Evolutionary conservation across 2,888 invertebrate genomes (phyloP).

Genomic region (Apotomis capreana): DNA sequence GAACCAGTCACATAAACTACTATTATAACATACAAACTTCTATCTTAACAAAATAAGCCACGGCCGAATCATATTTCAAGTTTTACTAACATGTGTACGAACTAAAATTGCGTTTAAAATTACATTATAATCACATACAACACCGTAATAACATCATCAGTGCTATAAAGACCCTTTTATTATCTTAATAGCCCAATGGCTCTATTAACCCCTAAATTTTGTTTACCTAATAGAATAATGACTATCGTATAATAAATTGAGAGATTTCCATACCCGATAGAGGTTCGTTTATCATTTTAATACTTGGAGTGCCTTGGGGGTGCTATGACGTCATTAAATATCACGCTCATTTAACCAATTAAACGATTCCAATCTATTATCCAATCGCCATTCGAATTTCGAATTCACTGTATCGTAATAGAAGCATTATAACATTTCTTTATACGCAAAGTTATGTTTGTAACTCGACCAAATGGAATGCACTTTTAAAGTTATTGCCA

Average conservation of each 20-base stretch:
- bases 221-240: slow-evolving; percentile 83
- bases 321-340: slow-evolving; percentile 73
- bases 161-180: slow-evolving; percentile 53
- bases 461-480: neutral
- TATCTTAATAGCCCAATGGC: slow-evolving; percentile 72
- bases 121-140: slow-evolving; percentile 35
- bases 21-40: no score
- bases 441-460: slow-evolving; percentile 36
- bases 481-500: neutral
- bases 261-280: slow-evolving; percentile 82
- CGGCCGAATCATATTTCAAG: neutral
- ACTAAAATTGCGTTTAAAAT: slow-evolving; percentile 7
- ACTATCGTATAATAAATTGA: slow-evolving; percentile 82
- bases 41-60: neutral
- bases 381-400: slow-evolving; percentile 40
- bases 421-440: slow-evolving; percentile 17
- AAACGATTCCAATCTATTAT: slow-evolving; percentile 23
- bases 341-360: slow-evolving; percentile 51
- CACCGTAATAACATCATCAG: slow-evolving; percentile 38
- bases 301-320: slow-evolving; percentile 77
- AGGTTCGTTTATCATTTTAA: slow-evolving; percentile 80
- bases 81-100: neutral
- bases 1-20: no score
- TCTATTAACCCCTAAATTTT: slow-evolving; percentile 78
- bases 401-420: slow-evolving; percentile 39